Percentiles rank a stretch among this genome's conserved stretches.
phyloP scores from a whole-genome alignment of 2,113 vertebrate species.

The Phrynocephalus versicolor region DNA sequence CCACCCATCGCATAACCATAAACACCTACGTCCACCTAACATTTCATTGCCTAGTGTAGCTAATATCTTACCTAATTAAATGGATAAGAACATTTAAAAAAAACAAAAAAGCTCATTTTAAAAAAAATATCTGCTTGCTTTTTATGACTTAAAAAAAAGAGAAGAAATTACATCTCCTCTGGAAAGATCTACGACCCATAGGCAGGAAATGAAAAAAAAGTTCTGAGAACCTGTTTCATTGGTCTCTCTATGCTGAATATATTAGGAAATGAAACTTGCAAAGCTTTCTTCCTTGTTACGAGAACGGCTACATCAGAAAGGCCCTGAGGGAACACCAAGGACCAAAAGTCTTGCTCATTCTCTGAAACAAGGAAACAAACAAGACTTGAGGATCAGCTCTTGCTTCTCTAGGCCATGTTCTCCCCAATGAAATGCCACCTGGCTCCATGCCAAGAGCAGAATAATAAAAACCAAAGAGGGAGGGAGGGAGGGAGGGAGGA shows the following conservation, averaged over 20 bases:
- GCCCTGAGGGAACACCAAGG: neutral
- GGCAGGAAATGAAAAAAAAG: neutral
- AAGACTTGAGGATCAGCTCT: constrained; percentile 17
- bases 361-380: constrained; percentile 17
- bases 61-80: constrained; percentile 12
- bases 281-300: neutral
- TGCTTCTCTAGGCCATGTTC: constrained; percentile 22
- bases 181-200: constrained; percentile 6
- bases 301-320: neutral
- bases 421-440: neutral
- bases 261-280: constrained; percentile 23
- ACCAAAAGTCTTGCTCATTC: neutral
- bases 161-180: neutral
- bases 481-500: neutral
- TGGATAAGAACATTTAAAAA: neutral
- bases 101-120: neutral
- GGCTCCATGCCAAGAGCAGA: constrained; percentile 13
- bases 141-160: neutral
- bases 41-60: neutral
- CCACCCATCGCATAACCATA: neutral
- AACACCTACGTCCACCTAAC: neutral
- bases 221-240: neutral
- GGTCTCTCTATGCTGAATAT: neutral
- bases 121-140: neutral
- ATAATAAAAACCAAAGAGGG: neutral